phyloP scores from a whole-genome alignment of 2,797 vertebrate species.

The Uromys caudimaculatus region DNA sequence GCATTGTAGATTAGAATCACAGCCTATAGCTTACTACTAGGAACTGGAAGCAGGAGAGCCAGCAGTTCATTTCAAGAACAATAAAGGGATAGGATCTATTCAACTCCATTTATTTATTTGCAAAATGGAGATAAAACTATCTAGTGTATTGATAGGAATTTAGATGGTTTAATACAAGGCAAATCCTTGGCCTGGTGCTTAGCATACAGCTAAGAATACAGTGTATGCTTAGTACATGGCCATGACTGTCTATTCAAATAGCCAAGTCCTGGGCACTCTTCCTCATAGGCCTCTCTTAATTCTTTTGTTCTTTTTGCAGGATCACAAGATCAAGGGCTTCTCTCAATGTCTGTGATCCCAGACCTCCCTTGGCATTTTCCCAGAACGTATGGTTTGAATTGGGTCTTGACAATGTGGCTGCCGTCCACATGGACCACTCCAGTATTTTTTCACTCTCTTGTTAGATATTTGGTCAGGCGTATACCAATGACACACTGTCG shows the following conservation, averaged over 20 bases:
- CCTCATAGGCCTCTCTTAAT: background rate
- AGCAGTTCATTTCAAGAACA: background rate
- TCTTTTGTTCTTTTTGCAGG: background rate
- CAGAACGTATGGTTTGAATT: background rate
- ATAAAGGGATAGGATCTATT: background rate
- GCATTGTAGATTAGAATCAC: background rate
- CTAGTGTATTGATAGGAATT: background rate
- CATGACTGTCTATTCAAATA: background rate
- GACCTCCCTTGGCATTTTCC: background rate
- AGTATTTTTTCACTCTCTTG: background rate
- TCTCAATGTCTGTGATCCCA: background rate
- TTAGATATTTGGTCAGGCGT: background rate
- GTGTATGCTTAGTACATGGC: background rate
- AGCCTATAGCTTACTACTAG: background rate
- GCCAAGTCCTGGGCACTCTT: background rate
- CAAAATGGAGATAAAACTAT: background rate
- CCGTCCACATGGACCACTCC: rapidly evolving
- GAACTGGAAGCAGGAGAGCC: background rate
- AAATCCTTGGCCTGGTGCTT: background rate
- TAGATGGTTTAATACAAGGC: background rate
- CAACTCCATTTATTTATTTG: background rate
- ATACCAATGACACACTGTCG: background rate
- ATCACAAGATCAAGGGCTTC: background rate
- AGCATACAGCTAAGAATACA: background rate
- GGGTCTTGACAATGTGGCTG: background rate